Conservation (phyloP, 2,888 invertebrate genomes). For the Aricia artaxerxes region DNA sequence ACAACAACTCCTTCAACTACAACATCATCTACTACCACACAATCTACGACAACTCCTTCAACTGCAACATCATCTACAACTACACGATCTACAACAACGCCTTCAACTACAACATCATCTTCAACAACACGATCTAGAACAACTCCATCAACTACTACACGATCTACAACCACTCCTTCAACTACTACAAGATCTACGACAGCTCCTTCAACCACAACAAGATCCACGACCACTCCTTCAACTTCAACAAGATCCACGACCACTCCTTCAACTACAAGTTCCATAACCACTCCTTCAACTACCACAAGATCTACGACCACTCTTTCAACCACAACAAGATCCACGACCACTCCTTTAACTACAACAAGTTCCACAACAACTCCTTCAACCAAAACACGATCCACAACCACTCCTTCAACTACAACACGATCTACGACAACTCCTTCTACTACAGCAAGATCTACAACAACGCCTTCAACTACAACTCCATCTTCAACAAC, state of each 20-base stretch:
- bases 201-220: background rate
- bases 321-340: background rate
- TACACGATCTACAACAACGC: background rate
- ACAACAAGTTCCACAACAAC: background rate
- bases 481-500: background rate
- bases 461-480: background rate
- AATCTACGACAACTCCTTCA: background rate
- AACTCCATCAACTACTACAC: background rate
- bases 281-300: background rate
- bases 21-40: background rate
- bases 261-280: background rate
- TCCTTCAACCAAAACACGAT: background rate
- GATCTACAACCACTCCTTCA: slow-evolving; percentile 19
- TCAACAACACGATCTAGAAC: background rate
- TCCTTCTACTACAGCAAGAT: background rate
- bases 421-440: background rate
- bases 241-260: background rate
- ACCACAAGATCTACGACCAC: background rate
- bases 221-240: background rate
- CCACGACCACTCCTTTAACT: slow-evolving; percentile 9
- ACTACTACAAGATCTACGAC: slow-evolving; percentile 5
- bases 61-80: background rate
- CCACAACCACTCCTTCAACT: background rate
- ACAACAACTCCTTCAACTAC: background rate
- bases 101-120: background rate